phyloP scores from a whole-genome alignment of 1,140 invertebrate genomes.

The Cotesia vestalis region DNA sequence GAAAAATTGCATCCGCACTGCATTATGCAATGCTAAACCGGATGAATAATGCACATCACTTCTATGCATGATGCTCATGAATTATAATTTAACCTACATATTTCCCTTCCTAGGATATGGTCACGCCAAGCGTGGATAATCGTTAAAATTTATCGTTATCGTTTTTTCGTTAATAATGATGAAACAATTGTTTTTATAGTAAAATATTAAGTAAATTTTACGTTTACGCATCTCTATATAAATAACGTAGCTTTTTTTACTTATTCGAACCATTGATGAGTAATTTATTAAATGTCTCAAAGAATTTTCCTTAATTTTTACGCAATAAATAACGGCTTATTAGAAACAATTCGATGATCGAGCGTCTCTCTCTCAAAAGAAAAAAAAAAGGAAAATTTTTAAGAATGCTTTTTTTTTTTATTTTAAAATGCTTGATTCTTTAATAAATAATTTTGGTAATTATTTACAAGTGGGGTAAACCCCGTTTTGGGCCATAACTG shows the following conservation, averaged over 20 bases:
- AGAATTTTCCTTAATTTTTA: no score
- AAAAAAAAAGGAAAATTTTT: constrained; percentile 18
- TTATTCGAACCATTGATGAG: no score
- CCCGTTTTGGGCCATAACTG: no score
- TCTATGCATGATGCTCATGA: constrained; percentile 37
- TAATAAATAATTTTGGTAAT: no score
- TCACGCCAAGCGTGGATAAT: constrained; percentile 38
- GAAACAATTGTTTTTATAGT: not conserved
- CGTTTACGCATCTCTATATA: not conserved
- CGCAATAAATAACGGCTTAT: no score
- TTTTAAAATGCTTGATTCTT: no score
- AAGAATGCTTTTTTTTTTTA: no score
- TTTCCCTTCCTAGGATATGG: constrained; percentile 24
- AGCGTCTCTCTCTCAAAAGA: not conserved
- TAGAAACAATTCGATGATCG: no score
- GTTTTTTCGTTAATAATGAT: constrained; percentile 10
- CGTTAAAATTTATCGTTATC: constrained; percentile 13
- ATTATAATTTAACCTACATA: constrained; percentile 42
- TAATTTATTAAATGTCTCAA: no score
- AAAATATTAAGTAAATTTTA: not conserved
- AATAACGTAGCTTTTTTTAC: no score
- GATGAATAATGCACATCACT: constrained; percentile 38
- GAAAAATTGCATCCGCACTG: constrained; percentile 39
- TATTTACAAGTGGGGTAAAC: no score
- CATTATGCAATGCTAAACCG: constrained; percentile 39